Base-by-base conservation (phyloP, 2,888 invertebrate species). In the Eupithecia subumbrata region DNA sequence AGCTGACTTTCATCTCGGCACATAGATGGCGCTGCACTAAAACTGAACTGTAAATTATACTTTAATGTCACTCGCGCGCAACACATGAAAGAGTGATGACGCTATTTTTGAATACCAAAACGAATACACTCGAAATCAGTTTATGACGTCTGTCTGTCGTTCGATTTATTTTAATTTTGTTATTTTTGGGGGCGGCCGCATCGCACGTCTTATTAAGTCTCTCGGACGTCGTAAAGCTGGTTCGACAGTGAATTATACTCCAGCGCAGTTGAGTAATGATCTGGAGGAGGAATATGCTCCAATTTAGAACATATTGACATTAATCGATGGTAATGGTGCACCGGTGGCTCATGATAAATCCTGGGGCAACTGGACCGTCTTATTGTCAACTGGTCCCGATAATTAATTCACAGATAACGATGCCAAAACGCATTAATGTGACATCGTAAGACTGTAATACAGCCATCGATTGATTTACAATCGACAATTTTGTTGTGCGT, bases 141-240 rank as follows among this genome's bases (percentile, higher is more conserved):
- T 94, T 95, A 95, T 95, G 94, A 94, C 94, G 93, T 91, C 92
- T 94, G 94, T 91, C 93, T 92, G 93, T 92, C 92, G 93, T 94
- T 95, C 94, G 94, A 95, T 94, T 94, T 94, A 94, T 94, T 94
- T 95, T 93, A 92, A 94, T 93, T 94, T 91, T 92, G 94, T 93
- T 94, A 94, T 94, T 94, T 95, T 93, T 88, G 91, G 90, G 91
- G 90, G 88, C 88, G 84, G 86, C 84, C 85, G 80, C 82, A 80
- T 78, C 66, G 66, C 66, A 81, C 88, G 88, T 92, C 92, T 93
- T 93, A 92, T 93, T 93, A 89, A 89, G 88, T 88, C 88, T 86
- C 83, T 88, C 85, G 82, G 84, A 85, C 89, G 90, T 87, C 88
- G 90, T 91, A 90, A 92, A 91, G 88, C 87, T 82, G 81, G 86